Conservation (phyloP, 2,888 invertebrate species). For the Athalia cordata region DNA sequence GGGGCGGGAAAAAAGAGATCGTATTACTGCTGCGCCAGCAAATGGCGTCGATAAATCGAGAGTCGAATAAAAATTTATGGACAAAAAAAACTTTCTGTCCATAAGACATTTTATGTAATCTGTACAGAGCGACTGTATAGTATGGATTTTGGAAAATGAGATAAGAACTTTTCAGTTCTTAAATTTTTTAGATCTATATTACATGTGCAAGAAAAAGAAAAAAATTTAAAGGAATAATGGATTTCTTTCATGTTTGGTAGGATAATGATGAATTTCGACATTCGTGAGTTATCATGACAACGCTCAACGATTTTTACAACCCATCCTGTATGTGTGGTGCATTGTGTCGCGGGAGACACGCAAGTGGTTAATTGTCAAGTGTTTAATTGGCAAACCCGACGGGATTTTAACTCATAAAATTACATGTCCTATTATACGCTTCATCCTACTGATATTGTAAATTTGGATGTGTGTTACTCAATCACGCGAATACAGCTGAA, state of each 20-base stretch:
- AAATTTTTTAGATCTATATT: too few relatives aligned
- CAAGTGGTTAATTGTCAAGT: slow-evolving; percentile 18
- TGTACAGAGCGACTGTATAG: too few relatives aligned
- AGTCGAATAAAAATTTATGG: too few relatives aligned
- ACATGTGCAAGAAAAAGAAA: neutral
- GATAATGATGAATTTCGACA: slow-evolving; percentile 11
- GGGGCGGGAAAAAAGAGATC: too few relatives aligned
- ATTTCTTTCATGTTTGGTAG: neutral
- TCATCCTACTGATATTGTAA: neutral
- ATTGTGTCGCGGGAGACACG: slow-evolving; percentile 6
- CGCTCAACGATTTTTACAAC: slow-evolving; percentile 8
- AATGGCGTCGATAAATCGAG: too few relatives aligned
- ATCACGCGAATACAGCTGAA: too few relatives aligned
- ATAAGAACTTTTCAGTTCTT: too few relatives aligned
- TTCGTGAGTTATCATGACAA: neutral
- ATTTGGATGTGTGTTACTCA: too few relatives aligned
- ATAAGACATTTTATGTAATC: neutral
- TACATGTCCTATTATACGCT: slow-evolving; percentile 6
- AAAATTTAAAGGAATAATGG: neutral
- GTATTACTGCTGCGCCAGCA: too few relatives aligned
- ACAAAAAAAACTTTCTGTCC: too few relatives aligned
- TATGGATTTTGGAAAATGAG: too few relatives aligned
- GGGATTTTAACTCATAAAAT: slow-evolving; percentile 30
- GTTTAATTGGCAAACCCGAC: slow-evolving; percentile 18
- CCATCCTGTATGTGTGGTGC: neutral